A percentile compares a stretch with the other conserved stretches of the same genome.
Evolutionary conservation across 2,888 invertebrate species (phyloP).

Genomic region (Falcaria lacertinaria): DNA sequence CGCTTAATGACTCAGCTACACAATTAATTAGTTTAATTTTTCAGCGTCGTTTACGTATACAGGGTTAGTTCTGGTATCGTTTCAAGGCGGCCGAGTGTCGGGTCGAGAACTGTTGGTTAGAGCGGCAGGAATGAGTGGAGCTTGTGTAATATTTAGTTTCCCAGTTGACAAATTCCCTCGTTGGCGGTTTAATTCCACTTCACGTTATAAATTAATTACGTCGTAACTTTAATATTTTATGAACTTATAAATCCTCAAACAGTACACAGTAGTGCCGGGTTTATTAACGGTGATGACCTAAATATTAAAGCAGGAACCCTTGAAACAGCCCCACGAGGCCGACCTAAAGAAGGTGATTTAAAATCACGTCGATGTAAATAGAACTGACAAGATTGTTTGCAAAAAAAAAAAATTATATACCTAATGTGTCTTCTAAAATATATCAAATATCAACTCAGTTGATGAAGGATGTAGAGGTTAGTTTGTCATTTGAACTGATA

Average conservation of each 20-base stretch:
- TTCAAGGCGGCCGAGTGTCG: background rate
- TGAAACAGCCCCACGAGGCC: background rate
- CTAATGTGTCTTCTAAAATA: too few species aligned
- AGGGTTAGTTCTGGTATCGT: conserved; percentile 5
- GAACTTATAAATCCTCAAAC: conserved; percentile 5
- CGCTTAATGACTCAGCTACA: conserved; percentile 2
- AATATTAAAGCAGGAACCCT: background rate
- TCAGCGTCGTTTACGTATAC: conserved; percentile 3
- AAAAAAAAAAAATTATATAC: too few species aligned
- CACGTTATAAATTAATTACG: conserved; percentile 27
- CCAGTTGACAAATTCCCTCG: conserved; percentile 31
- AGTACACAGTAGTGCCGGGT: background rate
- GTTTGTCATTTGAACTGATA: too few species aligned
- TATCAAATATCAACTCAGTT: too few species aligned
- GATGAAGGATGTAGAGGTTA: too few species aligned
- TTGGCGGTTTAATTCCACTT: conserved; percentile 27
- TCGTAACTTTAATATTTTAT: conserved; percentile 17
- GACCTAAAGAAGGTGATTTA: background rate
- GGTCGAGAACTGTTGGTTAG: conserved; percentile 20
- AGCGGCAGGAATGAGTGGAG: conserved; percentile 25
- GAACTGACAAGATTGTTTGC: background rate
- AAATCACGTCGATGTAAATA: background rate
- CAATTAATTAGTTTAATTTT: background rate
- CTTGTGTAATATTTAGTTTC: conserved; percentile 29
- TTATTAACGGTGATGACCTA: background rate